Evolutionary conservation across 2,113 vertebrate genomes (phyloP).

Genomic region (Coracopsis vasa): DNA sequence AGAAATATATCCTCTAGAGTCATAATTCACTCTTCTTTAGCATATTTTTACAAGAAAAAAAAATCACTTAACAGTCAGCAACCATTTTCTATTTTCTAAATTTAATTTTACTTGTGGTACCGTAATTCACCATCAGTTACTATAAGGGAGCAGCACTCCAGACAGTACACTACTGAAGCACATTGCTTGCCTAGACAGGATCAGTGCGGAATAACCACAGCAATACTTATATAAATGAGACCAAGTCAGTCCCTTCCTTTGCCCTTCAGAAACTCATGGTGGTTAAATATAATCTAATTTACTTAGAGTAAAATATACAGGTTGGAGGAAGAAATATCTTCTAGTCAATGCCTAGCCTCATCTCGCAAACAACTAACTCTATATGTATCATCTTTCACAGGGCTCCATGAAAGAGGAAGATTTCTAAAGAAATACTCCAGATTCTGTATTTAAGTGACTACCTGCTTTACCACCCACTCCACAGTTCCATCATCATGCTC

Average conservation of each 20-base stretch:
- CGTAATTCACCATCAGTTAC: neutral
- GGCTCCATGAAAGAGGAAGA: neutral
- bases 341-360: neutral
- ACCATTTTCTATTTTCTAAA: neutral
- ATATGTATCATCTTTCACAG: neutral
- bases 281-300: neutral
- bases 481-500: neutral
- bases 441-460: neutral
- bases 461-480: neutral
- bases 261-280: neutral
- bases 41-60: neutral
- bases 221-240: neutral
- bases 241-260: neutral
- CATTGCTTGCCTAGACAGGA: neutral
- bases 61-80: neutral
- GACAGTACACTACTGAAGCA: neutral
- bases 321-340: neutral
- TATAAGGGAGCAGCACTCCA: neutral
- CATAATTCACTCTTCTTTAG: neutral
- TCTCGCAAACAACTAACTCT: neutral
- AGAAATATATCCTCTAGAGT: neutral
- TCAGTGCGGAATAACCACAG: neutral
- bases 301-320: neutral
- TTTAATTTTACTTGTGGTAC: neutral
- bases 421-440: neutral